phyloP scores from a whole-genome alignment of 1,140 invertebrate genomes.

The Drosophila parabipectinata region DNA sequence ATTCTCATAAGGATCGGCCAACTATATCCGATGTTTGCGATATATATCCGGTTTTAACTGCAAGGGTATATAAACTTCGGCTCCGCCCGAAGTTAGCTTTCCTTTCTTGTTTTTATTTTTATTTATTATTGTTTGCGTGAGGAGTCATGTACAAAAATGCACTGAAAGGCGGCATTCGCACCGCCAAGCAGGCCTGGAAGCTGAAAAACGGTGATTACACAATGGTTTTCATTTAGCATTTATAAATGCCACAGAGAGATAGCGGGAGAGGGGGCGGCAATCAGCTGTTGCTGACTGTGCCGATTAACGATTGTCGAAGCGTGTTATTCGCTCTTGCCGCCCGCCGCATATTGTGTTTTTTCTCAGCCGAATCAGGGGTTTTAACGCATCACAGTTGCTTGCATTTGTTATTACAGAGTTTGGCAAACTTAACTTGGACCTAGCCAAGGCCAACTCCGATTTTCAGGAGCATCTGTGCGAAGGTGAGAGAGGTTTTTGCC shows the following conservation, averaged over 20 bases:
- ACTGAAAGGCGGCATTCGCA: conserved; percentile 70
- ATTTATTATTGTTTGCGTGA: conserved; percentile 19
- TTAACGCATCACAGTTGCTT: conserved; percentile 10
- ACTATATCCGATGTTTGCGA: no score
- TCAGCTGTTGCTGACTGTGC: conserved; percentile 51
- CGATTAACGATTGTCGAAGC: conserved; percentile 53
- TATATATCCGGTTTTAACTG: no score
- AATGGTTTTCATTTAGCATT: conserved; percentile 41
- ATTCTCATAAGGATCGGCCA: no score
- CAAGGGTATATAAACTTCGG: no score
- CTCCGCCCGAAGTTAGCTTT: no score
- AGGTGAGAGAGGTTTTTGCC: conserved; percentile 53
- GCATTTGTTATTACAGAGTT: conserved; percentile 66
- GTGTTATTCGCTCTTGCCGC: conserved; percentile 31
- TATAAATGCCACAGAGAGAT: background rate
- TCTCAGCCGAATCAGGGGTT: conserved; percentile 15
- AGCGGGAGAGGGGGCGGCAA: conserved; percentile 11
- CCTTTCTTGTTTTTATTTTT: conserved; percentile 23
- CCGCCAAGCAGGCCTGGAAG: conserved; percentile 79
- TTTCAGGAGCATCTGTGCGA: conserved; percentile 81
- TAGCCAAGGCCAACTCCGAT: conserved; percentile 75
- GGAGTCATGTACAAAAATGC: conserved; percentile 75
- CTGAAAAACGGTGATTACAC: conserved; percentile 71
- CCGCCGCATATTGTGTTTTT: conserved; percentile 50
- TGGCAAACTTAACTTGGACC: conserved; percentile 75